Base-by-base conservation (phyloP, 2,888 invertebrate genomes). In the Noctua janthe region DNA sequence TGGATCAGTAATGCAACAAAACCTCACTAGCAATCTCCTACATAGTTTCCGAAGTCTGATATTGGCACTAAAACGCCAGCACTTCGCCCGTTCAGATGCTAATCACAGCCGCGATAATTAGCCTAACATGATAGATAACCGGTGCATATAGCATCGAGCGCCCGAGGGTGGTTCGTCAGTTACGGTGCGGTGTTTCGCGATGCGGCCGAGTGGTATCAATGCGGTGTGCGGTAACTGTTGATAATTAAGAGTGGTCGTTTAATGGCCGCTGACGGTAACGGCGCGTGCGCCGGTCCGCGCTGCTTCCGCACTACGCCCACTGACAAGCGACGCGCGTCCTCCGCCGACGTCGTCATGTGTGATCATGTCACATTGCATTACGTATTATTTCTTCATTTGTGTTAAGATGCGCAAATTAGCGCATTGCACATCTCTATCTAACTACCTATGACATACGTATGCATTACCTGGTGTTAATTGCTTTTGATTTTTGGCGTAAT, bases 161-260 rank as follows among this genome's bases (percentile, higher is more conserved):
- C 74, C 80, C 66, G 85, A 88, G 89, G 90, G 90, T 90, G 87
- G 90, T 90, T 90, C 87, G 84, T 89, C 87, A 89, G 91, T 93
- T 92, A 92, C 89, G 89, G 90, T 90, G 89, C 82, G 88, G 91
- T 89, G 90, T 92, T 91, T 86, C 82, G 89, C 90, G 91, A 90
- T 87, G 89, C 90, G 88, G 92, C 83, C 90, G 90, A 93, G 88
- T 91, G 92, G 90, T 92, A 92, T 90, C 91, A 90, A 89, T 90
- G 93, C 91, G 91, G 93, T 93, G 88, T 91, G 90, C 91, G 90
- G 91, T 96, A 97, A 96, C 97, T 96, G 97, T 97, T 95, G 94
- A 94, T 96, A 96, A 96, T 97, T 96, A 97, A 95, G 94, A 95
- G 94, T 94, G 93, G 94, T 94, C 93, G 93, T 92, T 91, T 95